Evolutionary conservation across 1,140 invertebrate genomes (phyloP), one percentile per base, ranked within the genome.

Genomic region (Polypedilum vanderplanki): DNA sequence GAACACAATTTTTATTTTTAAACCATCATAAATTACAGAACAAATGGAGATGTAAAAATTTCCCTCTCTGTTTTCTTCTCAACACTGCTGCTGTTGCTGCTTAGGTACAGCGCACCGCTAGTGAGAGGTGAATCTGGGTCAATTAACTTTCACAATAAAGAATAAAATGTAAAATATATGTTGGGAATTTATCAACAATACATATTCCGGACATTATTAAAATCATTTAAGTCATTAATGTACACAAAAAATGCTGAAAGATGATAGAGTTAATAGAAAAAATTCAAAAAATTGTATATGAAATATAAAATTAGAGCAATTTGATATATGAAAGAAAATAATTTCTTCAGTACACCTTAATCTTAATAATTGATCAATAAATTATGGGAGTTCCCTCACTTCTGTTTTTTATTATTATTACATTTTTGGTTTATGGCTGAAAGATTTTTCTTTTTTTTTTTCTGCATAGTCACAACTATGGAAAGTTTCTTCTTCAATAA

Each of bases 121-220:
- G 46, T 57, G 46, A 57, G 46, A 57, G 46, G 46, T 57, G 12
- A 57, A 57, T 15, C 46, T 57, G n/a, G 46, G 46, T 57, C 46
- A 57, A 57, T 57, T 57, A 57, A 57, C 46, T 57, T 57, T 57
- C 46, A 57, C 46, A 57, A 57, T 57, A 57, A 57, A 57, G 46
- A n/a, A 57, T 57, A 57, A 57, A 57, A 57, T 57, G 46, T n/a
- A 57, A 57, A 57, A 57, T 57, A 57, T 57, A 57, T 57, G 46
- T 57, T 57, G 46, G 46, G 46, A 57, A 57, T 57, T 57, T 57
- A 57, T 57, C 46, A 57, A 57, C 46, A 57, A 57, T 57, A n/a
- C 41, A 46, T 57, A n/a, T 15, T 57, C 46, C 46, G 46, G 46
- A 57, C 46, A 57, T 57, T 57, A 57, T 57, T 57, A 57, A 57